Base-by-base conservation (phyloP, 2,797 vertebrate species). In the Falco cherrug region DNA sequence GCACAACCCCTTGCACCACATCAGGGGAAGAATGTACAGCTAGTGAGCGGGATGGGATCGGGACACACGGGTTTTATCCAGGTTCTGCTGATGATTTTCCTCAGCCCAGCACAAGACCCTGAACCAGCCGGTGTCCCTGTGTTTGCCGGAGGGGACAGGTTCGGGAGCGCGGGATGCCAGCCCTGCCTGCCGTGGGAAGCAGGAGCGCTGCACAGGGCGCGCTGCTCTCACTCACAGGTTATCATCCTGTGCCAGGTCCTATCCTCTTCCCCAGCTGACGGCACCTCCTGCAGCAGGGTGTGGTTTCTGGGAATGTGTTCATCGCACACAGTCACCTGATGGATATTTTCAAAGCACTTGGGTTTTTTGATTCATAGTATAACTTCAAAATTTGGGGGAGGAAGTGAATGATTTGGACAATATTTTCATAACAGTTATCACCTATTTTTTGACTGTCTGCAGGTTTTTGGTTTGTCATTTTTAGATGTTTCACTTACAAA, bases 151-250 rank as follows among this genome's bases (percentile, higher is more conserved):
- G 35, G 80, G 65, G 37, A 35, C 25, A 29, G 48, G 20, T 26
- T 74, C 0, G 8, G 67, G 33, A 63, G 26, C 1, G 2, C 0
- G 2, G 61, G 74, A 22, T 51, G 65, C 64, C 41, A 16, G 69
- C 71, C 9, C 31, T 50, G 37, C 37, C 43, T 22, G 65, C 1
- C 10, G 2, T 10, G 77, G 79, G 20, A 35, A 54, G 73, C 73
- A 43, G 82, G 68, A 71, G 18, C 3, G 22, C 54, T 43, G 63
- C 56, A 4, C 28, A 8, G 80, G 37, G n/a, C 5, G 1, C 1
- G 0, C 37, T 57, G 70, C 45, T 57, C 24, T 24, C n/a, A 5
- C 59, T 47, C 64, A 20, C 61, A 16, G 15, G 41, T 28, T 10
- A 3, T 12, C 33, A 45, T 5, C 51, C 70, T 15, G 3, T 6